Conservation (phyloP, 2,113 vertebrate species). For the Symphodus melops region DNA sequence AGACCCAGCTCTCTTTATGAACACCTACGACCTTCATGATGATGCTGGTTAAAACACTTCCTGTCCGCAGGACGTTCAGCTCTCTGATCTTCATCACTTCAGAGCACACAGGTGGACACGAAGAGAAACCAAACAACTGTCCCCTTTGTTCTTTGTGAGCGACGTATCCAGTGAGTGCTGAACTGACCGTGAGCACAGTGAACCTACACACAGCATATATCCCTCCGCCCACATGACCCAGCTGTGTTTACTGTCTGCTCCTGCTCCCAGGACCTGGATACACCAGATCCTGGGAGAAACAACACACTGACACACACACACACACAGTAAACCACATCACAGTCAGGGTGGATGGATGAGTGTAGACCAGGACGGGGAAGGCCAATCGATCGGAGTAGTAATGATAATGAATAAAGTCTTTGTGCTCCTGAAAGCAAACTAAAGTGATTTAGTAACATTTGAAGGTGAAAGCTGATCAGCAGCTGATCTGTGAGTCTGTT, state of each 20-base stretch:
- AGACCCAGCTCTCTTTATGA: no score
- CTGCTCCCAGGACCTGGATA: conserved; percentile 61
- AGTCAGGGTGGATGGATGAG: conserved; percentile 22
- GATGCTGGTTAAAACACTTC: no score
- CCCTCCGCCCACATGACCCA: conserved; percentile 24
- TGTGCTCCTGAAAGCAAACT: conserved; percentile 1
- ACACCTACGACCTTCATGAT: no score
- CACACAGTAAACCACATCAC: not conserved
- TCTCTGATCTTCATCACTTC: no score
- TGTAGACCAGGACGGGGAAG: conserved; percentile 5
- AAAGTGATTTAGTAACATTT: conserved; percentile 10
- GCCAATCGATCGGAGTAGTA: conserved; percentile 25
- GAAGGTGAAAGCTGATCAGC: conserved; percentile 7
- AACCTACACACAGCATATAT: conserved; percentile 23
- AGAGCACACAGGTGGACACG: not conserved
- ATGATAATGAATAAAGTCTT: conserved; percentile 46
- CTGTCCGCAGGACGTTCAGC: no score
- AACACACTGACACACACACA: not conserved
- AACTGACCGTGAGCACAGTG: conserved; percentile 22
- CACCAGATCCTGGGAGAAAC: conserved; percentile 58
- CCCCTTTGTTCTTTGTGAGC: not conserved
- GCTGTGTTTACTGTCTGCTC: conserved; percentile 62
- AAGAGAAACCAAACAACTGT: not conserved
- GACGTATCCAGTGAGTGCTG: not conserved
- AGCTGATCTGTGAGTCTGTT: not conserved